Evolutionary conservation across 2,113 vertebrate species (phyloP), one percentile per base, ranked within the genome.

Genomic region (Nesoenas mayeri): DNA sequence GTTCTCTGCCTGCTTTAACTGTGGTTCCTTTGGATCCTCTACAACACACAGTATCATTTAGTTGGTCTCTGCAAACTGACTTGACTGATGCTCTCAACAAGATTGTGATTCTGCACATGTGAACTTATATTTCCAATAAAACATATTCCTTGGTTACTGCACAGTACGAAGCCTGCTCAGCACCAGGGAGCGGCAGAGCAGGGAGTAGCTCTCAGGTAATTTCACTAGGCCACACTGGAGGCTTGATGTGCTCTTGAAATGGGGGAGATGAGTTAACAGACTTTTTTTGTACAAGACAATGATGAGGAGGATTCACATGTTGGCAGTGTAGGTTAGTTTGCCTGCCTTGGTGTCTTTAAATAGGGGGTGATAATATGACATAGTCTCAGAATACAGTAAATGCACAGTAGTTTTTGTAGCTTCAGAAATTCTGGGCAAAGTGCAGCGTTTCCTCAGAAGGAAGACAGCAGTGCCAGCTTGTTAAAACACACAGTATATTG

Each of bases 351-450:
- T 69, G 67, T 15, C 24, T 66, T 84, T 70, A 77, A 75, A 38
- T 8, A 79, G 40, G 28, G 15, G 17, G 16, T 1, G 13, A 25
- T 85, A 67, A 69, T 29, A 20, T 44, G 26, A 24, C 0, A 1
- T 50, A 9, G 65, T 72, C 62, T 60, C 13, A 50, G 24, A 53
- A 40, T 36, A 50, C 17, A 86, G 38, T 66, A 65, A 73, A 70
- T 72, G 15, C 26, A 38, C 0, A 1, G 14, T 91, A 34, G 3
- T 64, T 95, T 92, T 84, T 2, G 0, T 69, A 65, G 77, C 38
- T 92, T 89, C 51, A 84, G 77, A 90, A 85, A 88, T 79, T 86
- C 80, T 87, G 51, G 25, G 32, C 61, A 48, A 92, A 89, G 80
- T 60, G 79, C 58, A 80, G n/a, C 31, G 15, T 67, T 91, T 93